Percentiles rank a stretch among this genome's conserved stretches.
These are phyloP conservation scores for Vidua chalybeata DNA, from an alignment of 2,113 vertebrate genomes.

Conservation along the genomic window DNA sequence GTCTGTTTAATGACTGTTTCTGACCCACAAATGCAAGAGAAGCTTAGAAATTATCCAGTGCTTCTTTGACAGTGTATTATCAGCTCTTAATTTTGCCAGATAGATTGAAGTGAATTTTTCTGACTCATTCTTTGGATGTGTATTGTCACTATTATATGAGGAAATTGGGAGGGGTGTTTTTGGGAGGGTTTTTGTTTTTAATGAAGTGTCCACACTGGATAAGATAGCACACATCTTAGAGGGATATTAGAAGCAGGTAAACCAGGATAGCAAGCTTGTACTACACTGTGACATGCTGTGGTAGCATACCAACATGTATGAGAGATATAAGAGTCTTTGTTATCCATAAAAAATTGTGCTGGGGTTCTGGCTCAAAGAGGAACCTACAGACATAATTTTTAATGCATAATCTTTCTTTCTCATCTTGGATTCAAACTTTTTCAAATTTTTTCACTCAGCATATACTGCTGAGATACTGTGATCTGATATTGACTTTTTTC, in stretches of 20 bases:
- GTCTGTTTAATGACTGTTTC: not conserved
- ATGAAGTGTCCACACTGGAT: not conserved
- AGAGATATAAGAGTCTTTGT: not conserved
- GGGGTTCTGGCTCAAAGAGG: not conserved
- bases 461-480: not conserved
- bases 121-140: not conserved
- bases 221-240: not conserved
- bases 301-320: not conserved
- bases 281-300: fast-evolving
- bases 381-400: not conserved
- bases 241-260: not conserved
- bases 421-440: not conserved
- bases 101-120: not conserved
- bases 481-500: not conserved
- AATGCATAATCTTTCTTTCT: not conserved
- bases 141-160: not conserved
- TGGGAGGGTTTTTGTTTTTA: not conserved
- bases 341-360: not conserved
- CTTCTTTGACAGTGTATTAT: not conserved
- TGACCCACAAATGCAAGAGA: not conserved
- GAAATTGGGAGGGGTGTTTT: not conserved
- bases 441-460: not conserved
- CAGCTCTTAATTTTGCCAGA: not conserved
- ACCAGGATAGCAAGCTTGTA: not conserved
- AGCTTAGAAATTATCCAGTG: not conserved